Evolutionary conservation across 1,140 invertebrate species (phyloP), one percentile per base, ranked within the genome.

Genomic region (Melanaphis sacchari): DNA sequence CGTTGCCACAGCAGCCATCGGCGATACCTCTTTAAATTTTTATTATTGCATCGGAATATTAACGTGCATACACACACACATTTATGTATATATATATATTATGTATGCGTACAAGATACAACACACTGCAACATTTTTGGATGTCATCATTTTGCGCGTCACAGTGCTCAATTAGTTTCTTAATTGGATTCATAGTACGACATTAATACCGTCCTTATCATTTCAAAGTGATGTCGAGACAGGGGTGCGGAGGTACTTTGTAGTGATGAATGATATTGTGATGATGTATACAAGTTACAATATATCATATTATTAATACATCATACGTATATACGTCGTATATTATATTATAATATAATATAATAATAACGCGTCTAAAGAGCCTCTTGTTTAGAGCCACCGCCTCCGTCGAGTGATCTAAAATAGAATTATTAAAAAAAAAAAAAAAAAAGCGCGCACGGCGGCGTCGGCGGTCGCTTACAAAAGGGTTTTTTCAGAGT

Each of bases 371-470:
- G 84, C 49, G 90, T 91, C 54, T 91, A 91, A 91, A 91, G 90
- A 66, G 59, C 54, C 90, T 91, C 54, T 59, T 91, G 59, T 91
- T 43, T 41, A 41, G 49, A 66, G 31, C 31, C 36, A 52, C 40
- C 54, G 54, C 52, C 90, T 87, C 52, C 54, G 90, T 91, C 54
- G 89, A 90, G 89, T 90, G 54, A 90, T 92, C 90, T 76, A 41
- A 81, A 91, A 91, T 91, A 81, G 90, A 91, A 91, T 81, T 92
- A 81, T 92, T 36, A 43, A 89, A 54, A 52, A 38, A 87, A 85
- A 87, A 43, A 89, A 54, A 52, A 38, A 87, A 85, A 87, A 91
- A 76, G 31, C 59, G 40, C 31, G 90, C n/a, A 21, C 87, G n/a
- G 46, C 36, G 46, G 24, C 66, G 90, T 43, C 41, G 66, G 90